Evolutionary conservation across 2,888 invertebrate genomes (phyloP).

Genomic region (Leptopilina syphax): DNA sequence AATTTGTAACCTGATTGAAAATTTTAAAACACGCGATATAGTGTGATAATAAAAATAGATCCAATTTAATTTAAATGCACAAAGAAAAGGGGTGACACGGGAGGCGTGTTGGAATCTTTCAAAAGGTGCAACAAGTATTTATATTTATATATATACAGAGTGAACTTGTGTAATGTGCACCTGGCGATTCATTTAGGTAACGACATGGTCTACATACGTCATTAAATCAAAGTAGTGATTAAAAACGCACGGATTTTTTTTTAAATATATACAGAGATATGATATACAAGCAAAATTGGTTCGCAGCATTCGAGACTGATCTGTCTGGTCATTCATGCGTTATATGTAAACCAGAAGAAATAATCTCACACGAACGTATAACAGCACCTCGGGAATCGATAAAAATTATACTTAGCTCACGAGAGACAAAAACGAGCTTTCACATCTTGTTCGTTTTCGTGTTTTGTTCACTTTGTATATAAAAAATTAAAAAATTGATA

Average conservation of each 20-base stretch:
- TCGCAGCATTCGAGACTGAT: conserved; percentile 10
- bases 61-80: conserved; percentile 12
- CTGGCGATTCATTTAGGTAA: conserved; percentile 39
- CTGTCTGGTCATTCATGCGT: conserved; percentile 39
- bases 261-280: background rate
- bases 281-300: background rate
- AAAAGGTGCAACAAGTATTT: conserved; percentile 35
- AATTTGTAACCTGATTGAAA: background rate
- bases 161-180: conserved; percentile 37
- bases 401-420: conserved; percentile 1
- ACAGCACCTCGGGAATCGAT: conserved; percentile 27
- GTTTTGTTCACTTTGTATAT: conserved; percentile 15
- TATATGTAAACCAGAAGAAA: conserved; percentile 35
- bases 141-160: background rate
- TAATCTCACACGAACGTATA: conserved; percentile 29
- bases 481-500: background rate
- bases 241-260: conserved; percentile 7
- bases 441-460: conserved; percentile 20
- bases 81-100: background rate
- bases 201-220: conserved; percentile 26
- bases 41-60: conserved; percentile 13
- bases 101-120: conserved; percentile 38
- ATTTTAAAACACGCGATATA: background rate
- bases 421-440: conserved; percentile 15
- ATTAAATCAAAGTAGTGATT: conserved; percentile 35